Evolutionary conservation across 2,113 vertebrate genomes (phyloP).

Genomic region (Malurus elegans): DNA sequence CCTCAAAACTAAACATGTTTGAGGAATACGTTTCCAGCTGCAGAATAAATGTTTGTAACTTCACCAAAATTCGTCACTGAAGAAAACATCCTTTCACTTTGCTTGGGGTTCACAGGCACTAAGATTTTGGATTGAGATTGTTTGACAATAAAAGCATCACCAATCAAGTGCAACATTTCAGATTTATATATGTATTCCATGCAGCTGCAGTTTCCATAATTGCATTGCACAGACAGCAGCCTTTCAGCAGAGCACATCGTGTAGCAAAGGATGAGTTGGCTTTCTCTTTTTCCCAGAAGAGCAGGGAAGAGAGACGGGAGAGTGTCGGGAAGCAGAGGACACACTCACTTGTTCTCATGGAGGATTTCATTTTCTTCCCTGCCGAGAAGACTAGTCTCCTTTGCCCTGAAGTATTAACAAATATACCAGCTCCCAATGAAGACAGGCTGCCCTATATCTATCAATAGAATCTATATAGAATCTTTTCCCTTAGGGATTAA

Average conservation of each 20-base stretch:
- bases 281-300: background rate
- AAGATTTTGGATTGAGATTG: background rate
- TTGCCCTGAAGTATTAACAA: slow-evolving; percentile 67
- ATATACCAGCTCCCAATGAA: slow-evolving; percentile 53
- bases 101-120: background rate
- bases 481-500: slow-evolving; percentile 79
- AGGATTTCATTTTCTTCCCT: slow-evolving; percentile 48
- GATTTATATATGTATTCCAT: background rate
- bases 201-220: background rate
- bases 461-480: slow-evolving; percentile 78
- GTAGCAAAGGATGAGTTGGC: background rate
- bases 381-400: slow-evolving; percentile 4
- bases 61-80: background rate
- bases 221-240: background rate
- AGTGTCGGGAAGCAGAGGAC: background rate
- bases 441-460: slow-evolving; percentile 68
- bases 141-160: background rate
- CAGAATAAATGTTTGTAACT: background rate
- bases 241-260: background rate
- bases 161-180: background rate
- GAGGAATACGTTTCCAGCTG: background rate
- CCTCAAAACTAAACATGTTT: background rate
- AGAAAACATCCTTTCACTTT: background rate
- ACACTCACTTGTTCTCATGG: background rate
- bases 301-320: background rate